Conservation (phyloP, 2,113 vertebrate species). For the Oncorhynchus tshawytscha region DNA sequence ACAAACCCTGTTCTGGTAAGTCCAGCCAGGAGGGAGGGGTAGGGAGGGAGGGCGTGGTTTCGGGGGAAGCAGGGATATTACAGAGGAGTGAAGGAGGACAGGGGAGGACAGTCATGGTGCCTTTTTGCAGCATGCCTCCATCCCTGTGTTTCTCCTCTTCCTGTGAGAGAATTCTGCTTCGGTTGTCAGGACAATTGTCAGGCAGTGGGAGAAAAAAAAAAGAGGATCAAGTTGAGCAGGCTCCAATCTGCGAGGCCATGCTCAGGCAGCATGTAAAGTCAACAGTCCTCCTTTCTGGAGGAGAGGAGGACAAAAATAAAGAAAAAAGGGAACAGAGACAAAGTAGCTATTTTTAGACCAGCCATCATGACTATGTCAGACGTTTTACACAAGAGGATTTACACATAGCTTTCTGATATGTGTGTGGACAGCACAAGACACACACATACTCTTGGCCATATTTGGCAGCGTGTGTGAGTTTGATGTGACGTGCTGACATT, state of each 20-base stretch:
- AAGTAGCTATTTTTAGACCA: slow-evolving; percentile 60
- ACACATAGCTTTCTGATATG: slow-evolving; percentile 7
- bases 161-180: slow-evolving; percentile 62
- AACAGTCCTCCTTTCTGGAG: slow-evolving; percentile 44
- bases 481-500: background rate
- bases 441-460: slow-evolving; percentile 16
- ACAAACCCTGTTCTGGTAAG: slow-evolving; percentile 66
- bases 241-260: slow-evolving; percentile 51
- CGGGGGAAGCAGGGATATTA: background rate
- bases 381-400: slow-evolving; percentile 29
- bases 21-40: slow-evolving; percentile 1
- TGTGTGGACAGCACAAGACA: slow-evolving; percentile 8
- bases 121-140: slow-evolving; percentile 48
- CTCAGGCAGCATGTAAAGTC: slow-evolving; percentile 27
- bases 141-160: slow-evolving; percentile 35
- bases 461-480: slow-evolving; percentile 8
- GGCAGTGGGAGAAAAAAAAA: slow-evolving; percentile 58
- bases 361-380: slow-evolving; percentile 36
- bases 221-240: slow-evolving; percentile 62
- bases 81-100: slow-evolving; percentile 24
- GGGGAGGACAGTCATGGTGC: slow-evolving; percentile 43
- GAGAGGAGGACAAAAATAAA: slow-evolving; percentile 27
- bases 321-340: slow-evolving; percentile 18
- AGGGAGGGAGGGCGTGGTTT: no score
- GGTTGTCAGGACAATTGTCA: slow-evolving; percentile 73